Conservation (phyloP, 2,113 vertebrate species). For the Talpa occidentalis region DNA sequence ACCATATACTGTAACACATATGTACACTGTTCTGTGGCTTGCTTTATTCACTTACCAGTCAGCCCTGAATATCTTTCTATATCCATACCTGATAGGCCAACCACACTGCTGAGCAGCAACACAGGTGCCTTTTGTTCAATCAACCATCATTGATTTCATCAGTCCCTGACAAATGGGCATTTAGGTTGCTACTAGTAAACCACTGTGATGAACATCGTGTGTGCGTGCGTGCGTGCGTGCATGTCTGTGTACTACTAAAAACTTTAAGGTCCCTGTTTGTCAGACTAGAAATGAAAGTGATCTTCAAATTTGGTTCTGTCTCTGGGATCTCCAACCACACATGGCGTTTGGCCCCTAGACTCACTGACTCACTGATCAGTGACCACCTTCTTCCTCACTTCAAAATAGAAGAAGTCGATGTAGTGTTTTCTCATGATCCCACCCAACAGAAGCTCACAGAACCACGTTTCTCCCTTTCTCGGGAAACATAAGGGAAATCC, state of each 20-base stretch:
- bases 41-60: neutral
- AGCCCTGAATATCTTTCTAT: neutral
- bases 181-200: neutral
- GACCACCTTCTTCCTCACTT: neutral
- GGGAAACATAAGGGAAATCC: slow-evolving; percentile 47
- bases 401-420: slow-evolving; percentile 43
- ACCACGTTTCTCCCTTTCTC: neutral
- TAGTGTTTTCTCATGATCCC: neutral
- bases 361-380: slow-evolving; percentile 14
- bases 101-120: neutral
- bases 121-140: neutral
- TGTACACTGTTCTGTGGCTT: neutral
- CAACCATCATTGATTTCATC: neutral
- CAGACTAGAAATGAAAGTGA: neutral
- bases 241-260: neutral
- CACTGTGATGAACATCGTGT: neutral
- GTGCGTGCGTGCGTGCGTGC: neutral
- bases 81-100: neutral
- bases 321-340: neutral
- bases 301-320: neutral
- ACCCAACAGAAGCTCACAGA: neutral
- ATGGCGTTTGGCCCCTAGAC: neutral
- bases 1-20: neutral
- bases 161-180: neutral
- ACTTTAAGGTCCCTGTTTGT: neutral